A percentile compares a stretch with the other conserved stretches of the same genome.
Conservation (phyloP, 2,888 invertebrate genomes). For the Drosophila anomelani region DNA sequence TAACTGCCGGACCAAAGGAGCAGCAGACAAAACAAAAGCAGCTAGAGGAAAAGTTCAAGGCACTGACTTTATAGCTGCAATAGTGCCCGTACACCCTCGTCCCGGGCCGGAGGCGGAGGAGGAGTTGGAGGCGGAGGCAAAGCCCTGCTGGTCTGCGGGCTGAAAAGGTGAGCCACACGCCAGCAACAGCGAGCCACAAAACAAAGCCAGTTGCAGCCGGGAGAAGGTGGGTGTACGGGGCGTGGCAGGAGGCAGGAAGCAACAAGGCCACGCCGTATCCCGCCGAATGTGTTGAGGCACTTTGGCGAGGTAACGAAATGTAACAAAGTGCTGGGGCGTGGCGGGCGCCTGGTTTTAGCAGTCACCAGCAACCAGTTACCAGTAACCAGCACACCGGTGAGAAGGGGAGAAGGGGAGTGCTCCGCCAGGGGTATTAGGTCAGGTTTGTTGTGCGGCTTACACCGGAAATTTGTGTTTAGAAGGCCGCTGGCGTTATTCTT, state of each 20-base stretch:
- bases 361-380: slow-evolving; percentile 9
- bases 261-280: slow-evolving; percentile 36
- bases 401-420: no score
- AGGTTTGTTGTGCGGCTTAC: slow-evolving; percentile 77
- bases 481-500: slow-evolving; percentile 43
- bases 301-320: slow-evolving; percentile 77
- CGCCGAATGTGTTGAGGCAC: slow-evolving; percentile 76
- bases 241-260: slow-evolving; percentile 17
- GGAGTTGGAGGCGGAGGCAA: slow-evolving; percentile 9
- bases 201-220: slow-evolving; percentile 60
- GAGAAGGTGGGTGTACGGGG: background rate
- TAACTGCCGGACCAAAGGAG: slow-evolving; percentile 55
- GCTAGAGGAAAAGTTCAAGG: slow-evolving; percentile 70
- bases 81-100: slow-evolving; percentile 55
- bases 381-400: slow-evolving; percentile 2
- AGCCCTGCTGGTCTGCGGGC: slow-evolving; percentile 2
- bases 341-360: slow-evolving; percentile 20
- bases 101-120: slow-evolving; percentile 2
- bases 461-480: slow-evolving; percentile 81
- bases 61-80: slow-evolving; percentile 81
- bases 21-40: slow-evolving; percentile 55
- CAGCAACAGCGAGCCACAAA: slow-evolving; percentile 59
- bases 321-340: slow-evolving; percentile 69
- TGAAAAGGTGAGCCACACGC: slow-evolving; percentile 68
- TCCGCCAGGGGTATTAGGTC: slow-evolving; percentile 54